Base-by-base conservation (phyloP, 1,140 invertebrate genomes). In the Caenorhabditis remanei region DNA sequence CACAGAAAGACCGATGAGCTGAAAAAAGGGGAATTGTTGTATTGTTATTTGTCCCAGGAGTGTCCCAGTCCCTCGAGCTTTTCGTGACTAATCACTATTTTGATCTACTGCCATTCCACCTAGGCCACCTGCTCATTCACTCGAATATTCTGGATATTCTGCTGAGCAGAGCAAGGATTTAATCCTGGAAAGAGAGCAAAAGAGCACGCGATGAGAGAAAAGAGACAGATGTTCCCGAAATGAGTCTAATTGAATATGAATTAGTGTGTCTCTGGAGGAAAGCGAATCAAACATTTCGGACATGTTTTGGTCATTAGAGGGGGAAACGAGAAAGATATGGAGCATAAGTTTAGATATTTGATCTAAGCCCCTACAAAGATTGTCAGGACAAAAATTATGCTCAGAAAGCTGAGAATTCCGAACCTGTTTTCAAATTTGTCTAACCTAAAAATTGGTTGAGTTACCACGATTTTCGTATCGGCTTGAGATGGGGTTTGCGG, bases 1-100 rank as follows among this genome's bases (percentile, higher is more conserved):
- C 65, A 89, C 88, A 41, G 84, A 87, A 83, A 90, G 90, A 32
- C 84, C 84, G 58, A 89, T 86, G 71, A 89, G 84, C 88, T 89
- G 85, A 85, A 88, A 82, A 79, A 32, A 32, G 32, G 32, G 2
- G 32, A 32, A 32, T 32, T 32, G 32, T 32, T 32, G 32, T 1
- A 32, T 32, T 32, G 32, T 32, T 2, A n/a, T n/a, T n/a, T n/a
- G n/a, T 2, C 32, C 32, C 32, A 1, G 32, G 2, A 32, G 32
- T 32, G 32, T 32, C 32, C 32, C 32, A 2, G 32, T 32, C 32
- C 32, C 32, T 32, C 32, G 32, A 32, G 32, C 32, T 32, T 32
- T 32, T 32, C 32, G 32, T 32, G 32, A 32, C 32, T 32, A 32
- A 32, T 32, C 32, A 32, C 32, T 32, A 32, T 32, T 32, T 32